Evolutionary conservation across 2,888 invertebrate species (phyloP), one percentile per base, ranked within the genome.

Genomic region (Diachrysia chrysitis): DNA sequence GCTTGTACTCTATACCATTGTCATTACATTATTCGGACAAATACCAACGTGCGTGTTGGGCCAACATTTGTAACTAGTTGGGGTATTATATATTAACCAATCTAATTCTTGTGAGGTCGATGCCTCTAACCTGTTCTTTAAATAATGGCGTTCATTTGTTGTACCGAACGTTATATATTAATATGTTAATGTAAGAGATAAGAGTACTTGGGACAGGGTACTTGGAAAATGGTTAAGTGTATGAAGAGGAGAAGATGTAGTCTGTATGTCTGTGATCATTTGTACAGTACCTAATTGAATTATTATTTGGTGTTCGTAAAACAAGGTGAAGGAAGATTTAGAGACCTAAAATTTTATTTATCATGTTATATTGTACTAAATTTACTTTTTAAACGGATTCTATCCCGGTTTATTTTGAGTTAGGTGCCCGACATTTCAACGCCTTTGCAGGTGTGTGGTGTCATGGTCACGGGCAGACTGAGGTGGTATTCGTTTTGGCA

Each of bases 81-180:
- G 12, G 9, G 35, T 14, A 16, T 58, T 59, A 63, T 58, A 46
- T 63, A 63, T 48, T 37, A 69, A 77, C 57, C 69, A 61, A 69
- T 76, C 58, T 58, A 48, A 69, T 63, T 73, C 37, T 63, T 58
- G 57, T 63, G 53, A 73, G 73, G 73, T 77, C 58, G 23, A 42
- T 69, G 75, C 51, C 69, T 19, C n/a, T 16, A 19, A 16, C 29
- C 16, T 9, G 14, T 48, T 57, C n/a, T 16, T 56, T 14, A 17
- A 32, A 73, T 46, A 32, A 72, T 59, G 58, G 48, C 35, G 23
- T 48, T 19, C 23, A 58, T 66, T 59, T 46, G 6, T 42, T 23
- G 19, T 55, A 32, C 32, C 16, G 12, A 23, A 16, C 21, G 51
- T 14, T 21, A 16, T 19, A 17, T 46, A 3, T 35, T 9, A 51